Evolutionary conservation across 2,797 vertebrate species (phyloP).

Genomic region (Hemibagrus guttatus): DNA sequence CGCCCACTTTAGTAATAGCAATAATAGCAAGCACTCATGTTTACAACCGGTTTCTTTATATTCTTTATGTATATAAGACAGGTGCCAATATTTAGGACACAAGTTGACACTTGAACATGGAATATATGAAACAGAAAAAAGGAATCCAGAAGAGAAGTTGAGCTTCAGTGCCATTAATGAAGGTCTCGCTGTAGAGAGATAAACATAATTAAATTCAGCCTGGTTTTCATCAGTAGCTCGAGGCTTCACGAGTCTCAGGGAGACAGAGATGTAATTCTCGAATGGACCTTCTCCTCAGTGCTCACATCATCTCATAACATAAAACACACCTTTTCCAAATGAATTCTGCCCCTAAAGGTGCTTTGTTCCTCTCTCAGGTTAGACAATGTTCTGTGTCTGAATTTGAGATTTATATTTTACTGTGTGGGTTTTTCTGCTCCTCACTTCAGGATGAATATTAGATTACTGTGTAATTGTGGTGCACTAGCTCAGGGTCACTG

Average conservation of each 20-base stretch:
- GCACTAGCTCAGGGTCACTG: no score
- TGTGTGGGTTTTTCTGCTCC: neutral
- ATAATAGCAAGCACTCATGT: neutral
- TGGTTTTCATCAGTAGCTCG: slow-evolving; percentile 32
- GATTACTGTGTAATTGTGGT: neutral
- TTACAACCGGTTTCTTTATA: neutral
- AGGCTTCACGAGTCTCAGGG: slow-evolving; percentile 35
- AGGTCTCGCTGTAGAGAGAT: slow-evolving; percentile 31
- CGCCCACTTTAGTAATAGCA: neutral
- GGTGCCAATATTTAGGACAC: neutral
- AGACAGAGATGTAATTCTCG: slow-evolving; percentile 42
- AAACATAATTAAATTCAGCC: slow-evolving; percentile 49
- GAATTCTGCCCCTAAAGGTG: slow-evolving; percentile 9
- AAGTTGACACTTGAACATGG: neutral
- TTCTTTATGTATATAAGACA: neutral
- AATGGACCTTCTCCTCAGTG: slow-evolving; percentile 33
- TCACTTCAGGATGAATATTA: neutral
- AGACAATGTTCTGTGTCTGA: neutral
- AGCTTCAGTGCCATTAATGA: slow-evolving; percentile 14
- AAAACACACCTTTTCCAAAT: slow-evolving; percentile 7
- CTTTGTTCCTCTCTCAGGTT: neutral
- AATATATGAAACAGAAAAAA: neutral
- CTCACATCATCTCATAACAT: slow-evolving; percentile 33
- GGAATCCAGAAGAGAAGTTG: neutral
- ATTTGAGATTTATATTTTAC: neutral